phyloP scores from a whole-genome alignment of 2,113 vertebrate species.

The Nettapus auritus region DNA sequence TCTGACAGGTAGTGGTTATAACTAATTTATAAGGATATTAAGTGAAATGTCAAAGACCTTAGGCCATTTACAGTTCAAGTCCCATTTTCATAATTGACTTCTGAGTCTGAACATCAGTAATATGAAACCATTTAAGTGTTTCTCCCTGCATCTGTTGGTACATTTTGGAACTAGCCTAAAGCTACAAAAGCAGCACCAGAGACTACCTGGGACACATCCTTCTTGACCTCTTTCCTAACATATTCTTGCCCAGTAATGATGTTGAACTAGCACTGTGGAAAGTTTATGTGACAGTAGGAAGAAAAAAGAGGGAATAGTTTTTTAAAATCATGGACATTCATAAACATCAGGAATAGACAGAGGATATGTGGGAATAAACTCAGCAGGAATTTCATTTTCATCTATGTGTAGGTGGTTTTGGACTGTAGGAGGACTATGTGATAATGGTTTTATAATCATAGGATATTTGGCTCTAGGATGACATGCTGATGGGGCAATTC shows the following conservation, averaged over 20 bases:
- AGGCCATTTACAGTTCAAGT: neutral
- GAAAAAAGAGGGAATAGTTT: neutral
- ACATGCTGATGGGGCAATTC: neutral
- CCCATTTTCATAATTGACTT: neutral
- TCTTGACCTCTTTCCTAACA: neutral
- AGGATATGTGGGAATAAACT: constrained; percentile 16
- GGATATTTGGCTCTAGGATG: constrained; percentile 17
- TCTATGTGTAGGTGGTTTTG: constrained; percentile 14
- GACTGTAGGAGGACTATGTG: constrained; percentile 45
- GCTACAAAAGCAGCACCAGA: neutral
- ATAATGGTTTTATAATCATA: constrained; percentile 49
- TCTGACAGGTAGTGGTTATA: neutral
- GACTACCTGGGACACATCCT: rapidly evolving
- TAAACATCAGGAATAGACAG: constrained; percentile 30
- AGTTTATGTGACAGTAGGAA: neutral
- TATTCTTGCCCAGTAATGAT: neutral
- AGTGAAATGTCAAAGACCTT: neutral
- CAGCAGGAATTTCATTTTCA: constrained; percentile 40
- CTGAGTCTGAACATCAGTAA: neutral
- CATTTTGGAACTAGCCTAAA: neutral
- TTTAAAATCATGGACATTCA: neutral
- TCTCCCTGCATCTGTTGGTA: neutral
- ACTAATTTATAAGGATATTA: neutral
- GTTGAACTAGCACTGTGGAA: neutral
- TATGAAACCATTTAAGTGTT: neutral